Evolutionary conservation across 1,140 invertebrate genomes (phyloP), one percentile per base, ranked within the genome.

Genomic region (Hylyphantes graminicola): DNA sequence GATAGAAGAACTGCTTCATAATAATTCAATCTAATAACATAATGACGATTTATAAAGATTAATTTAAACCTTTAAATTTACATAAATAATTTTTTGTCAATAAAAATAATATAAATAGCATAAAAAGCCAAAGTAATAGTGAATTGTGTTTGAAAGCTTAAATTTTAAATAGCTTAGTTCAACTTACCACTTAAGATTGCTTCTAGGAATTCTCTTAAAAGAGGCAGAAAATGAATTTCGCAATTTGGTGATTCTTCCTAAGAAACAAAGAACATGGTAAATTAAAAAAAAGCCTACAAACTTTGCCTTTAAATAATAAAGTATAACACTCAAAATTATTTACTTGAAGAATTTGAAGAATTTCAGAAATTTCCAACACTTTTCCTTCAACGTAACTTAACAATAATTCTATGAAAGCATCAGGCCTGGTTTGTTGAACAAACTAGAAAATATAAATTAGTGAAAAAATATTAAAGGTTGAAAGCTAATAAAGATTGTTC

Each of bases 161-260:
- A 35, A 35, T 35, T 35, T 35, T 15, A 70, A 70, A 70, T 51
- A 12, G 19, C 2, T 21, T 15, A 35, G 10, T 48, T 57, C 7
- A 77, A 70, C 70, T 61, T 75, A 86, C 86, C 79, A 64, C 67
- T 85, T 54, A 86, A 51, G 9, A 86, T 13, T 50, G 83, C 77
- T 72, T 86, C 86, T 12, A 86, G 54, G 65, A 85, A 86, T 72
- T 85, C 86, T 72, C 75, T 85, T n/a, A 85, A 59, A 70, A 85
- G 73, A 11, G 72, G 78, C 11, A 86, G 57, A 50, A 53, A 68
- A 63, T 85, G 78, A 61, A 81, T 53, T n/a, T 76, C 70, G n/a
- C 17, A 48, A 57, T 81, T 72, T 10, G 86, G 77, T 7, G 83
- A 57, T 17, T 85, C 83, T 13, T 59, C 86, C 85, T 48, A n/a